Conservation (phyloP, 2,888 invertebrate genomes). For the Sphaeridia pumilis region DNA sequence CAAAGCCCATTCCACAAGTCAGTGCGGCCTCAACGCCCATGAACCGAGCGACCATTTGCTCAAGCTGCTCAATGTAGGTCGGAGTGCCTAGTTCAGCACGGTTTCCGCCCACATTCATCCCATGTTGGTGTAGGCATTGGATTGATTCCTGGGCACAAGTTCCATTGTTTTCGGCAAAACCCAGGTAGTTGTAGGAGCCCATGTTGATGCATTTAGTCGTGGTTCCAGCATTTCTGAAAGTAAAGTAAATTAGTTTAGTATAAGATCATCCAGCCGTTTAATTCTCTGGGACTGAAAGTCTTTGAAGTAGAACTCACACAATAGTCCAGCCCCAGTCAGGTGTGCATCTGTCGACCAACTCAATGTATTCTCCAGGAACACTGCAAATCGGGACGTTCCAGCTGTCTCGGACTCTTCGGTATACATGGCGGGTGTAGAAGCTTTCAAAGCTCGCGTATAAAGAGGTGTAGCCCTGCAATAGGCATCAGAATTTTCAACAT, state of each 20-base stretch:
- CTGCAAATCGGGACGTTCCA: constrained; percentile 92
- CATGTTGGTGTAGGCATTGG: constrained; percentile 55
- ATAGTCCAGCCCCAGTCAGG: constrained; percentile 89
- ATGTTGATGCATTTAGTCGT: constrained; percentile 76
- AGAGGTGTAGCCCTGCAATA: constrained; percentile 67
- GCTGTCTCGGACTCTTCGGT: constrained; percentile 83
- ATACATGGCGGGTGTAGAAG: constrained; percentile 59
- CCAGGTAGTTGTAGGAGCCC: constrained; percentile 97
- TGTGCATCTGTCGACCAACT: constrained; percentile 70
- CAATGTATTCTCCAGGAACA: constrained; percentile 77
- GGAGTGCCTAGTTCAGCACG: constrained; percentile 66
- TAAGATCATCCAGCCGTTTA: no score
- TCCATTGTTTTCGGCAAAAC: constrained; percentile 77
- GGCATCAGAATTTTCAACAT: no score
- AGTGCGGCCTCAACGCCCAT: constrained; percentile 86
- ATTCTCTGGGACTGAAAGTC: not conserved
- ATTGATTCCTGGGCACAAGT: constrained; percentile 63
- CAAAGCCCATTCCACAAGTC: constrained; percentile 97
- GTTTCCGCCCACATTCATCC: constrained; percentile 61
- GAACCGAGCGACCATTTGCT: constrained; percentile 71
- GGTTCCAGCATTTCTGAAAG: constrained; percentile 73
- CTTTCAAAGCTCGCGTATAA: constrained; percentile 74
- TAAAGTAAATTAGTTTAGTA: no score
- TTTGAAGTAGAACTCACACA: constrained; percentile 50
- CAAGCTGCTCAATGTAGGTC: constrained; percentile 50